These are phyloP conservation scores for Plebejus anna DNA, from an alignment of 2,888 invertebrate genomes.

Conservation along the genomic window DNA sequence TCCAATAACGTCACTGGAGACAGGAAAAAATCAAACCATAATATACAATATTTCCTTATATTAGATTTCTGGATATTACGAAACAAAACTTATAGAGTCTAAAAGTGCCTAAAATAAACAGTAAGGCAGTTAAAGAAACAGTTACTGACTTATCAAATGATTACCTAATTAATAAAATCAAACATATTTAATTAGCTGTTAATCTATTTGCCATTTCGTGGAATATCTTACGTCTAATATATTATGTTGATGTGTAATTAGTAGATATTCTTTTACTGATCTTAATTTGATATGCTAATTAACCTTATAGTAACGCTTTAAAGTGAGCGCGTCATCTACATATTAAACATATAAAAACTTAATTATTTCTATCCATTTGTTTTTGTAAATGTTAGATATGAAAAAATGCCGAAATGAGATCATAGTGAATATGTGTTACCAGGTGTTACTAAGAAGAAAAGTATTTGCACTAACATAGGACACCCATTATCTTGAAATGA, in stretches of 20 bases:
- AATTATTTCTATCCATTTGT: not conserved
- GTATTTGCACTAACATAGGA: not conserved
- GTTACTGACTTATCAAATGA: not conserved
- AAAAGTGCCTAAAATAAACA: not conserved
- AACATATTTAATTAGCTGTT: not conserved
- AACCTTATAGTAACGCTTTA: not conserved
- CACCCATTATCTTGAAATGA: not conserved
- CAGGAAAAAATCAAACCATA: not conserved
- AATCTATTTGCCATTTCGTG: constrained; percentile 4
- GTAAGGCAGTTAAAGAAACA: not conserved
- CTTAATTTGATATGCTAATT: constrained; percentile 19
- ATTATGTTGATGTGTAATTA: constrained; percentile 12
- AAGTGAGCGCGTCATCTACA: constrained; percentile 12
- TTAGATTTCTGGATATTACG: not conserved
- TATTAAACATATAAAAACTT: constrained; percentile 10
- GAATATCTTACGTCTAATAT: not conserved
- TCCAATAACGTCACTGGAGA: not conserved
- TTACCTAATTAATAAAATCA: not conserved
- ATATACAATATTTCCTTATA: no score
- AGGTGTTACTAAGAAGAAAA: not conserved
- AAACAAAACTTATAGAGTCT: not conserved
- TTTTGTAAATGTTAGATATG: not conserved
- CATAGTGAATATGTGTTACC: not conserved
- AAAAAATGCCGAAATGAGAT: not conserved
- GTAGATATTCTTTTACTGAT: constrained; percentile 5